Base-by-base conservation (phyloP, 2,797 vertebrate genomes). In the Heteromormyrus szaboi region DNA sequence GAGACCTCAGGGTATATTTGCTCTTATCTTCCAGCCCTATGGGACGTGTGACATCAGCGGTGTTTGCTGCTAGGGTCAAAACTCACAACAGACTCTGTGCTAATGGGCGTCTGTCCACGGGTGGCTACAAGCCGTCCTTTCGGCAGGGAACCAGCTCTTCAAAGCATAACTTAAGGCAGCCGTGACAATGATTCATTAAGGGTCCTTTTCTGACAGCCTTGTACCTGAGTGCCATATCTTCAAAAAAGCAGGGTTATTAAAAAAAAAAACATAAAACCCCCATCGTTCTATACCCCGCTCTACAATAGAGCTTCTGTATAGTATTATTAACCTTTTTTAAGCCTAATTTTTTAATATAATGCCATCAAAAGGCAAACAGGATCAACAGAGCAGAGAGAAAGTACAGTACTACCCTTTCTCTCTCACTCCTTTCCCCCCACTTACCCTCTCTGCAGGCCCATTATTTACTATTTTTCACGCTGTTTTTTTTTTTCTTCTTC, bases 291-390 rank as follows among this genome's bases (percentile, higher is more conserved):
- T 94, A 81, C 46, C 85, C 81, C n/a, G 92, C 93, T 93, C 91
- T 92, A 96, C 95, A 96, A 96, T 95, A 94, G 95, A 93, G 91
- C 94, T 95, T 95, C 96, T 96, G 95, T 96, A 94, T 50, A 86
- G 90, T 91, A 90, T 96, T 96, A 95, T 94, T 96, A 95, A 95
- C 94, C 93, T 86, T 94, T 90, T 89, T 89, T 89, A 96, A 96
- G 96, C 96, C 95, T 96, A 95, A 96, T 96, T 96, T 96, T 53
- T 96, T 95, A 95, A 95, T 96, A 91, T 95, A 95, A 96, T 95
- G 93, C 94, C 95, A 95, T 96, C 95, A 96, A 95, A 95, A 94
- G 93, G 94, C 94, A 95, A 95, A 93, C 94, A 94, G 94, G 94
- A 94, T 95, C 95, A 83, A 33, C 51, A 59, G 87, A 88, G 72